These are phyloP conservation scores for Scaptomyza graminum DNA, from an alignment of 1,140 invertebrate genomes.

Conservation along the genomic window DNA sequence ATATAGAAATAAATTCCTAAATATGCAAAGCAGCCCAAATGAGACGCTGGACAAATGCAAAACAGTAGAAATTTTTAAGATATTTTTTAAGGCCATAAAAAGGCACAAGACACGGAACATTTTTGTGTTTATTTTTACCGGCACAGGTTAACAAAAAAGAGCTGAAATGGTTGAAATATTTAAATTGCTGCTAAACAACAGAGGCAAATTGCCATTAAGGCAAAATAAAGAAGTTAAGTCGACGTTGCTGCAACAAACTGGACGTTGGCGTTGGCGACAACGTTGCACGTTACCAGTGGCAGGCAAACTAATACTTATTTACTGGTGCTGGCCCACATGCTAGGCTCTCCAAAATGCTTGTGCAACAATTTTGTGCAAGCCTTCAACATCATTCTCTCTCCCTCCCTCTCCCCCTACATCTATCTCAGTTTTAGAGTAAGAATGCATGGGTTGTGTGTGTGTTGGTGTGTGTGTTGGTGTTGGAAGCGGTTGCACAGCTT, in stretches of 20 bases:
- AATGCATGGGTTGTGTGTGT: slow-evolving; percentile 50
- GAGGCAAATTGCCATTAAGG: slow-evolving; percentile 67
- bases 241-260: neutral
- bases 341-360: slow-evolving; percentile 35
- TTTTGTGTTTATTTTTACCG: slow-evolving; percentile 35
- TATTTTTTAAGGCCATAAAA: slow-evolving; percentile 44
- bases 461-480: slow-evolving; percentile 20
- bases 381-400: slow-evolving; percentile 2
- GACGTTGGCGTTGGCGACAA: slow-evolving; percentile 62
- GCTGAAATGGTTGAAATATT: slow-evolving; percentile 77
- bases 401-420: slow-evolving; percentile 1
- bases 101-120: slow-evolving; percentile 35
- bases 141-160: slow-evolving; percentile 42
- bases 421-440: slow-evolving; percentile 42
- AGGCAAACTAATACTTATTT: slow-evolving; percentile 31
- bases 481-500: slow-evolving; percentile 57
- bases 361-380: slow-evolving; percentile 71
- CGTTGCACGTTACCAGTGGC: slow-evolving; percentile 59
- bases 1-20: slow-evolving; percentile 9
- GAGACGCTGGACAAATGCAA: slow-evolving; percentile 48
- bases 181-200: slow-evolving; percentile 71
- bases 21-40: slow-evolving; percentile 7
- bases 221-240: slow-evolving; percentile 68
- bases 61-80: slow-evolving; percentile 66
- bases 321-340: slow-evolving; percentile 51